Base-by-base conservation (phyloP, 1,140 invertebrate species). In the Drosophila azteca region DNA sequence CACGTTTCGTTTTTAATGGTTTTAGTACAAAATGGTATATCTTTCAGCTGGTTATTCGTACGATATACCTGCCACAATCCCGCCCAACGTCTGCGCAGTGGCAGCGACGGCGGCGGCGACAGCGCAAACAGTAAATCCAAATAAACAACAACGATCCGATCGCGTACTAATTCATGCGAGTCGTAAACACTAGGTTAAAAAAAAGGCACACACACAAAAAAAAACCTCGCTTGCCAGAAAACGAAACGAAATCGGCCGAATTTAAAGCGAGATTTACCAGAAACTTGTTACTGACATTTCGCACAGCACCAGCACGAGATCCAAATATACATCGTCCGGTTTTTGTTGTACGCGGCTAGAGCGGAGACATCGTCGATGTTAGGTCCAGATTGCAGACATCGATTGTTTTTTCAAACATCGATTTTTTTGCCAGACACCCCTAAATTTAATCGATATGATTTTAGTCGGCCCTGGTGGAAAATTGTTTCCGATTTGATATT, bases 1-100 rank as follows among this genome's bases (percentile, higher is more conserved):
- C 80, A 84, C 80, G 80, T 84, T 81, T 85, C 52, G 58, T 59
- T 44, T 72, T 79, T 66, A 49, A 55, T 55, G 59, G 53, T 66
- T 67, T 73, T 50, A 50, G 44, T 67, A 59, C 54, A 81, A 80
- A 80, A 67, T 35, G 24, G 31, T 49, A 20, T 48, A 22, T 46
- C 29, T 24, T 39, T 39, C n/a, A 15, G 43, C 17, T 39, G 11
- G 3, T 13, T 39, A 13, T 39, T 39, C 35, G 35, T 4, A 39
- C 35, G 31, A 39, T 39, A 39, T 39, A 39, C 35, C 35, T 39
- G 35, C 35, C 35, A 39, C 35, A 39, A 39, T 39, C 9, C 35
- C 35, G 35, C 35, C 35, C 35, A 13, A 39, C 35, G 35, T 39
- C 35, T 39, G 11, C 31, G 31, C 9, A 35, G 9, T 35, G 31